These are phyloP conservation scores for Aurelia aurita complex sp. Pacific DNA, from an alignment of 30 jellyfish, hydroid and myxozoan species.

Conservation along the genomic window DNA sequence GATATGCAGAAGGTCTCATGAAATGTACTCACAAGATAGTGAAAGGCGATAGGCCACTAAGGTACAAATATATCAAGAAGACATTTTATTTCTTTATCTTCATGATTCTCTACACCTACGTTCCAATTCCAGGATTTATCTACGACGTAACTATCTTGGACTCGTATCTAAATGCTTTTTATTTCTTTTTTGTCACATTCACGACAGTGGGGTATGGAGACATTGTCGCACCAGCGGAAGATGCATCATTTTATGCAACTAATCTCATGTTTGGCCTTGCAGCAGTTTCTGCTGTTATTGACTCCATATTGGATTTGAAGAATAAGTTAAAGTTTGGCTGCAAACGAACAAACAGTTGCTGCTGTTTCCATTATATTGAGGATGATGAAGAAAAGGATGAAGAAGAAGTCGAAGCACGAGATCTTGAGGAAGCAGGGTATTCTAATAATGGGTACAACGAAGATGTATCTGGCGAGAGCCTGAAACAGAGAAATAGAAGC, in stretches of 20 bases:
- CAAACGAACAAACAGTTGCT: not conserved
- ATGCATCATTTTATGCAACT: not conserved
- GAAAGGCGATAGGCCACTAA: constrained; percentile 45
- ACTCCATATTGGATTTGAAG: not conserved
- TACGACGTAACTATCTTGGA: not conserved
- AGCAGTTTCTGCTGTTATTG: constrained; percentile 28
- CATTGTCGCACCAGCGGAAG: constrained; percentile 9
- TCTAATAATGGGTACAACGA: no score
- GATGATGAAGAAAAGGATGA: not conserved
- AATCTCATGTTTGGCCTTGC: constrained; percentile 24
- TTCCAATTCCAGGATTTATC: no score
- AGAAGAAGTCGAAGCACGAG: no score
- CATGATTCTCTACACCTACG: no score
- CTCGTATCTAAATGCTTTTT: constrained; percentile 25
- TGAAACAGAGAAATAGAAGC: no score
- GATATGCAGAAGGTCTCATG: constrained; percentile 18
- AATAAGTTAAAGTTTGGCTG: not conserved
- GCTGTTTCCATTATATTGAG: not conserved
- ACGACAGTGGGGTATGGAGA: constrained; percentile 61
- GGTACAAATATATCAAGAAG: constrained; percentile 27
- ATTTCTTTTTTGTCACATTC: constrained; percentile 47
- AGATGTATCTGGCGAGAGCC: no score
- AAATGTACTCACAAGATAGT: constrained; percentile 9
- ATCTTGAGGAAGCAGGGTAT: no score
- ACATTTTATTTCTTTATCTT: constrained; percentile 13